Base-by-base conservation (phyloP, 2,113 vertebrate genomes). In the Cyprinus carpio region DNA sequence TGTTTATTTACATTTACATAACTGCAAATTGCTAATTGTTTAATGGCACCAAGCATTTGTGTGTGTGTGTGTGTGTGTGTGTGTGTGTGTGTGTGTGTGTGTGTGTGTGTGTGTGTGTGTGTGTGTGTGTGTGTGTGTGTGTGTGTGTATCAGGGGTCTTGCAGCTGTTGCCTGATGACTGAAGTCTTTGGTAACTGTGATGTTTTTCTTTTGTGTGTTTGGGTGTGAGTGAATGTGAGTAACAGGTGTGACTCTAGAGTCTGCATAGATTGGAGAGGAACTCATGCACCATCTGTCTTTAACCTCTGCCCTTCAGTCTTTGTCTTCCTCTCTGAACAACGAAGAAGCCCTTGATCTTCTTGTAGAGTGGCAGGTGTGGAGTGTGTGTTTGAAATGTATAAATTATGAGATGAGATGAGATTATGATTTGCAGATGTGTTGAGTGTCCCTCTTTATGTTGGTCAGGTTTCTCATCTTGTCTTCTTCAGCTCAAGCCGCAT, bases 271-370 rank as follows among this genome's bases (percentile, higher is more conserved):
- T 79, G 56, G 31, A 79, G 23, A 79, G 76, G 56, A 79, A 79
- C 56, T n/a, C 80, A 69, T 69, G 43, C 49, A 65, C 62, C 80
- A 69, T 81, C 62, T 81, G 80, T 69, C 80, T 81, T 31, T 81
- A 64, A 81, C 62, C 64, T 81, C 27, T 81, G 79, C 62, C 29
- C 79, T 65, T 51, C 31, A 69, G 25, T 69, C 80, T 34, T 51
- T 25, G 40, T 51, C 80, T 81, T 83, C 51, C 49, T 83, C 13
- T 72, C 49, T 56, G 49, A 40, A 83, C 81, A 72, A 56, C 58
- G 34, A 34, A 83, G 8, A 34, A 7, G 56, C 18, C 65, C 81
- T 83, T 83, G 81, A 83, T 83, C 31, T 83, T 58, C 67, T 27
- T 25, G 27, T 31, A 83, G 49, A 20, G 20, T 27, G 65, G 20